phyloP scores from a whole-genome alignment of 2,888 invertebrate genomes.

The Thereva nobilitata region DNA sequence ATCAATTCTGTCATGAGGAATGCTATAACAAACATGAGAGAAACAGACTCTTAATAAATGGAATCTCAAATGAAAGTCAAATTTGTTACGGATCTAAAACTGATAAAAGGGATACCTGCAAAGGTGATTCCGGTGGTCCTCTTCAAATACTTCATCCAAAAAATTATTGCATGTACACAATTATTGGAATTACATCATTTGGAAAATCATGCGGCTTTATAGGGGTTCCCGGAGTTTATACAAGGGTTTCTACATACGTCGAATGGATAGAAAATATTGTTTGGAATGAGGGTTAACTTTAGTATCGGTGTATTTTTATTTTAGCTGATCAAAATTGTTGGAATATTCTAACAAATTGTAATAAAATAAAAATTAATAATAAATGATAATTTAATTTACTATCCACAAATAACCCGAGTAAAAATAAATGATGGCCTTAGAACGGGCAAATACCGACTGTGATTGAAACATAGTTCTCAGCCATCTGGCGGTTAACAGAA shows the following conservation, averaged over 20 bases:
- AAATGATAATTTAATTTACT: too few relatives aligned
- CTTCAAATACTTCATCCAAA: constrained; percentile 56
- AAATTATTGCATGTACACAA: constrained; percentile 57
- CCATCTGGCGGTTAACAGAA: too few relatives aligned
- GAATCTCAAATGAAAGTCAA: constrained; percentile 59
- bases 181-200: constrained; percentile 62
- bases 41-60: too few relatives aligned
- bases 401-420: too few relatives aligned
- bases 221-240: constrained; percentile 64
- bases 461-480: too few relatives aligned
- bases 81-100: constrained; percentile 62
- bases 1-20: too few relatives aligned
- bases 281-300: constrained; percentile 54
- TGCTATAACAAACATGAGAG: too few relatives aligned
- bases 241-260: constrained; percentile 61
- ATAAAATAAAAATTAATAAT: background rate
- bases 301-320: too few relatives aligned
- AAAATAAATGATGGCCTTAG: too few relatives aligned
- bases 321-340: too few relatives aligned
- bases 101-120: constrained; percentile 60
- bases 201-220: constrained; percentile 57
- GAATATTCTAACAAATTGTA: too few relatives aligned
- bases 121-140: constrained; percentile 72
- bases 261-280: constrained; percentile 65
- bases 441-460: too few relatives aligned